phyloP scores from a whole-genome alignment of 2,888 invertebrate species.

The Phyllotreta striolata region DNA sequence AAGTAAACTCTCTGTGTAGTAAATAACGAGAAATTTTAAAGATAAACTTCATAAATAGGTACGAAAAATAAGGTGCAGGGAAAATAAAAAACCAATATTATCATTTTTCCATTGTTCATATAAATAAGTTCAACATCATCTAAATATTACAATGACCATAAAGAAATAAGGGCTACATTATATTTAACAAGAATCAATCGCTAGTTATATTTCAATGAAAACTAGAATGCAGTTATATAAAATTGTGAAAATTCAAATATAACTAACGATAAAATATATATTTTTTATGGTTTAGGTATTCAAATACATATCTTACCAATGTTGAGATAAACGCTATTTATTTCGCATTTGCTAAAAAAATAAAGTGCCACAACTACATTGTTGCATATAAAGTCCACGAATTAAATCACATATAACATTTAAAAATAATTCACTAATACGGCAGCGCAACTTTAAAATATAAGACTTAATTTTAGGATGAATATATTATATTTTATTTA shows the following conservation, averaged over 20 bases:
- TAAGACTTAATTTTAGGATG: too few species aligned
- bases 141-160: slow-evolving; percentile 34
- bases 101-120: slow-evolving; percentile 27
- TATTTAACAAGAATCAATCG: slow-evolving; percentile 19
- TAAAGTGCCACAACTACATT: slow-evolving; percentile 17
- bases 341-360: slow-evolving; percentile 10
- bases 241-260: slow-evolving; percentile 13
- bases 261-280: slow-evolving; percentile 12
- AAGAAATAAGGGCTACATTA: slow-evolving; percentile 19
- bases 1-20: not conserved
- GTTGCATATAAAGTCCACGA: not conserved
- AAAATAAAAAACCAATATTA: slow-evolving; percentile 22
- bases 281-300: slow-evolving; percentile 9
- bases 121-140: slow-evolving; percentile 34
- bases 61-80: not conserved
- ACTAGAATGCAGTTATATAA: not conserved
- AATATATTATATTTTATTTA: too few species aligned
- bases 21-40: too few species aligned
- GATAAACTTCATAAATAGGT: too few species aligned
- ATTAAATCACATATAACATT: not conserved
- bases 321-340: not conserved
- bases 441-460: too few species aligned
- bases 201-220: slow-evolving; percentile 19
- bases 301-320: slow-evolving; percentile 7
- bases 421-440: not conserved